Base-by-base conservation (phyloP, 2,888 invertebrate genomes). In the Caenorhabditis parvicauda region DNA sequence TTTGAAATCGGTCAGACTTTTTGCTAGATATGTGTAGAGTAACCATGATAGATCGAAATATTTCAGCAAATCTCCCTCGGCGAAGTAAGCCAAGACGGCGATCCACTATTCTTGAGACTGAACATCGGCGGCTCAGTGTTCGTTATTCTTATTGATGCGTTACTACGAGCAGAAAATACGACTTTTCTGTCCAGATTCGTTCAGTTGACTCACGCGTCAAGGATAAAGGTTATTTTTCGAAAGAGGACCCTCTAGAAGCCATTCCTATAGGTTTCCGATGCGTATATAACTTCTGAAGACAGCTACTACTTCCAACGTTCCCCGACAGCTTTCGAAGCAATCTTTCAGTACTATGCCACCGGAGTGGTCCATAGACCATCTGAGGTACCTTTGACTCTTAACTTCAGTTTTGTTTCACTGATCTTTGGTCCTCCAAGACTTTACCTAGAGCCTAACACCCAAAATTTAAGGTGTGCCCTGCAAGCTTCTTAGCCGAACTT, bases 311-410 rank as follows among this genome's bases (percentile, higher is more conserved):
- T 80, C 50, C 78, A 80, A 58, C 62, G 80, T 21, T 76, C 77
- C 0, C 76, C 79, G 1, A 65, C 65, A 4, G 67, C 75, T 12
- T 79, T 80, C 49, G 76, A 80, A 37, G 71, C 75, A 9, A 57
- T 80, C 17, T 79, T 70, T 58, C 79, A 79, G 51, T 80, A 76
- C 57, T 80, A 80, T 51, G 74, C 80, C 0, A 76, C 73, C 5
- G 80, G 80, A 14, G 79, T 80, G 19, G 65, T 78, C 22, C 79
- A 79, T 56, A 60, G 76, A 55, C 79, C 79, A 6, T 74, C 77
- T 1, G 79, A 79, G 65, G 67, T 74, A 25, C 27, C 41, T 24
- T 32, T 43, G 37, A 24, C 24, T 19, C 21, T n/a, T 9, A 19
- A 27, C 19, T 6, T 12, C 38, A 38, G 4, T 17, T 19, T 17